Base-by-base conservation (phyloP, 2,888 invertebrate genomes). In the Exocentrus adspersus region DNA sequence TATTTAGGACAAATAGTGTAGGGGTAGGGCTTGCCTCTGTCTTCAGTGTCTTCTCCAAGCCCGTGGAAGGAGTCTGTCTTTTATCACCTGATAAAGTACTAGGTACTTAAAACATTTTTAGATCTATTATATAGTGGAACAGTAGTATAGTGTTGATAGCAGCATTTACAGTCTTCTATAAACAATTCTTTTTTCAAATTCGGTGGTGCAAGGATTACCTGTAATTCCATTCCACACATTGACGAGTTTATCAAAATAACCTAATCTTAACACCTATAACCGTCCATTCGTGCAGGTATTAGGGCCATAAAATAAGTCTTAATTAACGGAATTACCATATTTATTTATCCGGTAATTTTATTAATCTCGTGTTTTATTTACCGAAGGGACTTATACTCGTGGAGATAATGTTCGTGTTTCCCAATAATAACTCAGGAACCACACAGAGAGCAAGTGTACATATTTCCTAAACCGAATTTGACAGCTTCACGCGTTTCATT, bases 401-500 rank as follows among this genome's bases (percentile, higher is more conserved):
- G 43, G 41, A 46, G 17, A 45, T 21, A 30, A 46, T 46, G 46
- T 65, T 65, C 68, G 68, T 68, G 68, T 42, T 68, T 10, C 48
- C 24, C 54, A 42, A 60, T 62, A 63, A 68, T 68, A 68, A 65
- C 50, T 65, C 65, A 43, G 52, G 58, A 62, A 63, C 57, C 46
- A 45, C 57, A 50, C 30, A 57, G 17, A 57, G 28, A 37, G 41
- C 56, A 56, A 32, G 60, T 46, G 57, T 58, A 56, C 56, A 65
- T 61, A 65, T 67, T 62, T 56, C 56, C 60, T 63, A 62, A 60
- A 67, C 46, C 60, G 65, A 60, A 62, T 62, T 67, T 62, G 59
- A 54, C 48, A 63, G 65, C 65, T 61, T 63, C 65, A 65, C 63
- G 64, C 61, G 63, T 64, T 58, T 50, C 61, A n/a, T 65, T 62